Base-by-base conservation (phyloP, 2,888 invertebrate genomes). In the Thymelicus sylvestris region DNA sequence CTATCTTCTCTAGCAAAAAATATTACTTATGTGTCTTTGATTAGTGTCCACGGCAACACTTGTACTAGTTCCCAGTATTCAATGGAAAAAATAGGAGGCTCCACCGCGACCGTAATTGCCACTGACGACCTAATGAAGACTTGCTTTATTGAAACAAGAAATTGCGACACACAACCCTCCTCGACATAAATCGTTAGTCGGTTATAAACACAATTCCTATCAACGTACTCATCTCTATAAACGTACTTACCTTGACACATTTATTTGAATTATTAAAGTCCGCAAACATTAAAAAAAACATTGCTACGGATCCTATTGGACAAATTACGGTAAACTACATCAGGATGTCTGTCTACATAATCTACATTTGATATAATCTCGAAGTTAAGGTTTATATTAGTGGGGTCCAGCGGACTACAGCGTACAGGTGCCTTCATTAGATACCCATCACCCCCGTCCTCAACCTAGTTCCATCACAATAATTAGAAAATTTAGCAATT, bases 101-200 rank as follows among this genome's bases (percentile, higher is more conserved):
- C 74, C 79, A 79, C 77, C 80, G 80, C 73, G 78, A 66, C 74
- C 74, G 82, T 87, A 89, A 89, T 88, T 87, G 82, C 80, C 79
- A 79, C 79, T 80, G 74, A 77, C 75, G 60, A 77, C 80, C 82
- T 87, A 89, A 87, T 86, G 83, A 85, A 83, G 81, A 82, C 86
- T 83, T 82, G 82, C 85, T 86, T 85, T 91, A 90, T 91, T 90
- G 86, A 83, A 86, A 90, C 86, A 91, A 90, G 88, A 88, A 88
- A 88, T 91, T 83, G 87, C 87, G 84, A 85, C 82, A 83, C 77
- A 82, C 84, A 81, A 80, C 83, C 86, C 86, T 84, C 79, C 76
- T 60, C 75, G 48, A 67, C 73, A 69, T 72, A 77, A 75, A 77
- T 84, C 77, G 81, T 83, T 82, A 83, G 74, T 75, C 86, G 89